Conservation (phyloP, 2,888 invertebrate genomes). For the Blomia tropicalis region DNA sequence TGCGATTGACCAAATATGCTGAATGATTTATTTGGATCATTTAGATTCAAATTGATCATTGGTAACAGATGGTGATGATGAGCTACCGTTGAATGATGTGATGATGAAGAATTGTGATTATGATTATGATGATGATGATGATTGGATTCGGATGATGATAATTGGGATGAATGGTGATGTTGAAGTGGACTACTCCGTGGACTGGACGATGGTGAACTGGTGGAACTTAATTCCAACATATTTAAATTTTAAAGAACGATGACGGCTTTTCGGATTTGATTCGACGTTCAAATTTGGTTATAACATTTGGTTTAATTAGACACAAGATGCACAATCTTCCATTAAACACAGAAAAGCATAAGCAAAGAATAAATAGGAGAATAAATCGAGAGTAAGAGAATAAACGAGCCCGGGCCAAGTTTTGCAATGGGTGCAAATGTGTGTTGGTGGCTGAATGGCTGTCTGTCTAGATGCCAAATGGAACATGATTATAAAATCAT, state of each 20-base stretch:
- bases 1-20: slow-evolving; percentile 10
- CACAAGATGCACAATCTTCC: not conserved
- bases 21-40: slow-evolving; percentile 17
- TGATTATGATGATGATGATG: not conserved
- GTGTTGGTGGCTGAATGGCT: not conserved
- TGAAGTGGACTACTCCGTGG: not conserved
- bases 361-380: not conserved
- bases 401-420: not conserved
- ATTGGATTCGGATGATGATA: not conserved
- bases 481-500: slow-evolving; percentile 15
- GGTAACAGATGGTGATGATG: slow-evolving; percentile 27
- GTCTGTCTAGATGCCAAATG: not conserved
- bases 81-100: too few species aligned
- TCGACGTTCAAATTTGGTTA: too few species aligned
- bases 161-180: not conserved
- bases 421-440: not conserved
- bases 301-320: too few species aligned
- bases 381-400: not conserved
- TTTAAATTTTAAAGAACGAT: too few species aligned
- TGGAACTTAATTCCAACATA: not conserved
- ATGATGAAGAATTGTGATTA: too few species aligned
- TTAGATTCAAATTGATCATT: slow-evolving; percentile 30
- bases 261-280: too few species aligned
- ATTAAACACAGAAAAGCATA: not conserved
- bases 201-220: slow-evolving; percentile 22